Evolutionary conservation across 2,888 invertebrate species (phyloP), one percentile per base, ranked within the genome.

Genomic region (Mythimna impura): DNA sequence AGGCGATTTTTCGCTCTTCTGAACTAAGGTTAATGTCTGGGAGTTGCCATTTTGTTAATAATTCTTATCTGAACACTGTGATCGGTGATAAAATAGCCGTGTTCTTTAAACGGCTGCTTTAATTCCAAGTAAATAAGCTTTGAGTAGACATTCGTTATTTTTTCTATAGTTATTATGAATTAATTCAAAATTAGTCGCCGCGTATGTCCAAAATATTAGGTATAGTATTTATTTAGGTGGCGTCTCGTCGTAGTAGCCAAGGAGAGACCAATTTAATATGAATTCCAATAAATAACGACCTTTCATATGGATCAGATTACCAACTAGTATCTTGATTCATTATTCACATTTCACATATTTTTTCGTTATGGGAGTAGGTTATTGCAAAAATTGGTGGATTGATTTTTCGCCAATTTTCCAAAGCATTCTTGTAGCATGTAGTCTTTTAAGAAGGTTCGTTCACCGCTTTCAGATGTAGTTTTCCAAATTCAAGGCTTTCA

Each of bases 21-120:
- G 70, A 30, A 79, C 81, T 61, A 72, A 72, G 79, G 71, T 58
- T 75, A 78, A 81, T 60, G 55, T 70, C 58, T 68, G 54, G 36
- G 34, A 66, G 62, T 71, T 50, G 62, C 62, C 47, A 69, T 82
- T 82, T 78, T 79, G 69, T 60, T 78, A 75, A 75, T 83, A 75
- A 62, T 58, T 81, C 63, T 81, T 81, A 76, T 83, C 81, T 78
- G n/a, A 43, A 78, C 73, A 72, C 47, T 61, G 60, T 12, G 34
- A 73, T 73, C 73, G 62, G 66, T 71, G 64, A 77, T 80, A 72
- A 74, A 82, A 82, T 71, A 63, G 64, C 57, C 62, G 22, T 82
- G 67, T 80, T 74, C 52, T 72, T 36, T 77, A 67, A 77, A 74
- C 68, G 63, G 50, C 81, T 52, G 69, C 47, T 70, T 72, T 78